Evolutionary conservation across 1,140 invertebrate species (phyloP).

Genomic region (Lethrus apterus): DNA sequence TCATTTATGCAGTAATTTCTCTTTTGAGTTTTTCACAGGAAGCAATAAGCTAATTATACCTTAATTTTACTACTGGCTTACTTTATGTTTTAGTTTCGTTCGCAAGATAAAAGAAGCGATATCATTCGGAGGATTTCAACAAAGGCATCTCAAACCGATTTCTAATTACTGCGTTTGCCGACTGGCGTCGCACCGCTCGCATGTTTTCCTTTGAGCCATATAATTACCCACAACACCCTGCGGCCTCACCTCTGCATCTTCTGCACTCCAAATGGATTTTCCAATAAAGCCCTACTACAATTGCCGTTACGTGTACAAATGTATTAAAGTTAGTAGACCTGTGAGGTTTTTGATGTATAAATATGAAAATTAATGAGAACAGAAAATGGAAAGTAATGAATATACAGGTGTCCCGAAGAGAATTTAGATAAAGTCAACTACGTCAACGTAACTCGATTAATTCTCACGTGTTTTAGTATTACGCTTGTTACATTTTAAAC

Average conservation of each 20-base stretch:
- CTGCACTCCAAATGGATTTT: neutral
- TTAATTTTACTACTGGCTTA: constrained; percentile 11
- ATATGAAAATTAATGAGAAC: too few species aligned
- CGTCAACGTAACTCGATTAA: too few species aligned
- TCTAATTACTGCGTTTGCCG: constrained; percentile 26
- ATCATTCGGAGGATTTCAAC: constrained; percentile 23
- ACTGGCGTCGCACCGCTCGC: constrained; percentile 22
- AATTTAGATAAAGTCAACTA: too few species aligned
- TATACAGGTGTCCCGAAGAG: too few species aligned
- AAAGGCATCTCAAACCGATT: constrained; percentile 25
- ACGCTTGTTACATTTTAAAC: too few species aligned
- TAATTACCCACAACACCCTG: constrained; percentile 31
- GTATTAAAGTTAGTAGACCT: too few species aligned
- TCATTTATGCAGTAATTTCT: too few species aligned
- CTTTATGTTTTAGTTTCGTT: constrained; percentile 7
- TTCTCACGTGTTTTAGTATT: too few species aligned
- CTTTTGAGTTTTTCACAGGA: neutral
- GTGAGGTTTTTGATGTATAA: too few species aligned
- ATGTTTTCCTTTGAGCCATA: constrained; percentile 30
- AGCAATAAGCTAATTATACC: constrained; percentile 12
- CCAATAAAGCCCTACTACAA: too few species aligned
- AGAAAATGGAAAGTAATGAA: too few species aligned
- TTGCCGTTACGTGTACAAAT: too few species aligned
- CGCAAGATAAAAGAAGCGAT: constrained; percentile 17
- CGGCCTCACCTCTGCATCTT: constrained; percentile 14